phyloP scores from a whole-genome alignment of 2,888 invertebrate genomes.

The Epinotia ramella region DNA sequence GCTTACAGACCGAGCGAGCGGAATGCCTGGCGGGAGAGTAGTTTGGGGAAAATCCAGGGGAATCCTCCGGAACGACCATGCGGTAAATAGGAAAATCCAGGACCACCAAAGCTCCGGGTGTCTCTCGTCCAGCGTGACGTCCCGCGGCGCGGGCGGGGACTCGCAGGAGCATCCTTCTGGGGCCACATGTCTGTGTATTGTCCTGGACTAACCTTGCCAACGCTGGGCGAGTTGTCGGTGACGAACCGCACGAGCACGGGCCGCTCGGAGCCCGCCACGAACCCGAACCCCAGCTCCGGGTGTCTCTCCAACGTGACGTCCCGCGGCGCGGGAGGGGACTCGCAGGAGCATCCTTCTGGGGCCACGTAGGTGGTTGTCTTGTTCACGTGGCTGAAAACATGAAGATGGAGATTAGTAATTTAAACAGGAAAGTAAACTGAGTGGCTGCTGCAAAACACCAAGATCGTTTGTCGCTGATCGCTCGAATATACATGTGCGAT shows the following conservation, averaged over 20 bases:
- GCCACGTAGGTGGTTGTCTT: conserved; percentile 97
- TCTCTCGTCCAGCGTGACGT: no score
- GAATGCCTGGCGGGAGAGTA: no score
- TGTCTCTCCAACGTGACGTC: conserved; percentile 91
- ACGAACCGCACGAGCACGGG: conserved; percentile 96
- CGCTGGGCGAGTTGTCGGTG: conserved; percentile 96
- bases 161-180: not conserved
- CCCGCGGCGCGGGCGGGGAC: no score
- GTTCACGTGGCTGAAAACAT: conserved; percentile 88
- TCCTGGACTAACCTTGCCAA: conserved; percentile 87
- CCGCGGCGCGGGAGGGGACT: conserved; percentile 92
- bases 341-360: conserved; percentile 87
- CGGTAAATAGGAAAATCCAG: no score
- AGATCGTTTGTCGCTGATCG: no score
- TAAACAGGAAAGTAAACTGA: no score
- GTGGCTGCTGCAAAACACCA: no score
- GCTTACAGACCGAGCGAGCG: no score
- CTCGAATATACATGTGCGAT: no score
- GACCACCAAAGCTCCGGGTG: no score
- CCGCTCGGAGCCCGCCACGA: conserved; percentile 97
- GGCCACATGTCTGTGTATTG: not conserved
- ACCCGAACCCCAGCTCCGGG: conserved; percentile 94
- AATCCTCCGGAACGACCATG: no score
- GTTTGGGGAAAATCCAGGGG: no score
- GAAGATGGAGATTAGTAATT: not conserved